A percentile compares a stretch with the other conserved stretches of the same genome.
phyloP scores from a whole-genome alignment of 53 echinoderm and acorn worm genomes.

The Zoroaster sp. region DNA sequence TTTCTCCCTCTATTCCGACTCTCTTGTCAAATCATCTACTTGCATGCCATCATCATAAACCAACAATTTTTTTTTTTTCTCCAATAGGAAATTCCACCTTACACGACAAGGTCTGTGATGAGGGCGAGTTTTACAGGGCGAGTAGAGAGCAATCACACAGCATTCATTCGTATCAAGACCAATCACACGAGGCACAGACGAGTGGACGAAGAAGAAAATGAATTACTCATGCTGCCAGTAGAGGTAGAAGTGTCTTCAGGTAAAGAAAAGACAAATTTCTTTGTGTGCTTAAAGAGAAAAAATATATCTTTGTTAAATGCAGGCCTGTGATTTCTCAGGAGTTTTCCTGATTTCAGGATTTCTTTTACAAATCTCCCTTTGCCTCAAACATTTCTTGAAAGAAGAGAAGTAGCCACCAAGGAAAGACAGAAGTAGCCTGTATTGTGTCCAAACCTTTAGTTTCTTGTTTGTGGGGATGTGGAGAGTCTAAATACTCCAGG shows the following conservation, averaged over 20 bases:
- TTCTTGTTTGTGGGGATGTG: no score
- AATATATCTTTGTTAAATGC: background rate
- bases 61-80: background rate
- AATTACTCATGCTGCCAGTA: conserved; percentile 95
- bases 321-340: no score
- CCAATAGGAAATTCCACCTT: conserved; percentile 90
- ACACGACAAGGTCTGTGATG: conserved; percentile 97
- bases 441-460: no score
- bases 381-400: no score
- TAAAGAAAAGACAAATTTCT: conserved; percentile 46
- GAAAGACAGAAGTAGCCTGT: no score
- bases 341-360: no score
- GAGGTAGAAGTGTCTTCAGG: conserved; percentile 99
- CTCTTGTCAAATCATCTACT: no score
- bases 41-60: no score
- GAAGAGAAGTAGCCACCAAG: no score
- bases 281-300: background rate
- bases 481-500: no score
- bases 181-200: conserved; percentile 65
- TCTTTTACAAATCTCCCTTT: no score
- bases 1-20: no score
- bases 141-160: conserved; percentile 96
- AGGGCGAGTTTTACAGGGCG: conserved; percentile 98
- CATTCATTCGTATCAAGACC: conserved; percentile 95
- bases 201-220: conserved; percentile 76